Percentiles rank a stretch among this genome's conserved stretches.
These are phyloP conservation scores for Alethe castanea DNA, from an alignment of 2,113 vertebrate species.

Conservation along the genomic window DNA sequence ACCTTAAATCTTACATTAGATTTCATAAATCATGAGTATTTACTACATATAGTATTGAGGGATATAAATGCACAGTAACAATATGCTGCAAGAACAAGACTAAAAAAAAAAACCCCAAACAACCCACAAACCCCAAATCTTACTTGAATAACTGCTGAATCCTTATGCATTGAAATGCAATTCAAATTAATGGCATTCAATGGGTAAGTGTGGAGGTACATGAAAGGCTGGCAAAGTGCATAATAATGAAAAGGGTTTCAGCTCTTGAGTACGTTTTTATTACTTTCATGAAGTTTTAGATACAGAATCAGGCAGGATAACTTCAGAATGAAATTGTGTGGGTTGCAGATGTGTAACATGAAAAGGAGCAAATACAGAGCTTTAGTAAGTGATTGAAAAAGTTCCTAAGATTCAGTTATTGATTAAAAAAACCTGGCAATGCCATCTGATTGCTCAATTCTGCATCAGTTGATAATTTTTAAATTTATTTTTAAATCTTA, in stretches of 20 bases:
- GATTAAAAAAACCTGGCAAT: background rate
- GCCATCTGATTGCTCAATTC: background rate
- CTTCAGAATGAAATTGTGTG: background rate
- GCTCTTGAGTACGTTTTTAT: background rate
- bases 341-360: background rate
- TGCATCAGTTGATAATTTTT: background rate
- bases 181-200: background rate
- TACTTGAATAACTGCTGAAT: background rate
- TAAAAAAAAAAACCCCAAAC: background rate
- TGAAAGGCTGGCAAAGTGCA: background rate
- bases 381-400: background rate
- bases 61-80: background rate
- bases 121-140: background rate
- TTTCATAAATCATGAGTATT: background rate
- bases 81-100: background rate
- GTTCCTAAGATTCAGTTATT: background rate
- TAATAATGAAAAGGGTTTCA: background rate
- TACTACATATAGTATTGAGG: background rate
- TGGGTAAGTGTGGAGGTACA: background rate
- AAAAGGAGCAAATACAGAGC: background rate
- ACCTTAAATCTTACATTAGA: background rate
- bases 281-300: background rate
- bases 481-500: constrained; percentile 45
- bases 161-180: background rate
- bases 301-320: background rate